Conservation (phyloP, 2,888 invertebrate genomes). For the Drosophila mettleri region DNA sequence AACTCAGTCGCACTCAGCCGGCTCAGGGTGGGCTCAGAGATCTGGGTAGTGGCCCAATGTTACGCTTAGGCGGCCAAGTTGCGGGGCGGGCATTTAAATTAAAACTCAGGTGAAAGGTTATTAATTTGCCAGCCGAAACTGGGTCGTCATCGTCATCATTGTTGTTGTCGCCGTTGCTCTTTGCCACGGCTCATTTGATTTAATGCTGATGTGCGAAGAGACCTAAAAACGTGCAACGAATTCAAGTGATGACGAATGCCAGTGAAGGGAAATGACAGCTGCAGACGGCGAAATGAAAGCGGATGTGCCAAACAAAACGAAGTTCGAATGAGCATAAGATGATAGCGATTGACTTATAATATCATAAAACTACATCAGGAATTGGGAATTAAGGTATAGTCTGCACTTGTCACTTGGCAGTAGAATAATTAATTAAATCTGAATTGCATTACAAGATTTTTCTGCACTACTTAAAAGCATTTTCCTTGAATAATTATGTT, state of each 20-base stretch:
- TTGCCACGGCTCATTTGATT: conserved; percentile 67
- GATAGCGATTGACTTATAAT: background rate
- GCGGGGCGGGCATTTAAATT: conserved; percentile 74
- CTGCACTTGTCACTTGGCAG: background rate
- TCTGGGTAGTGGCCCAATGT: conserved; percentile 30
- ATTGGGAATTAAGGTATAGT: background rate
- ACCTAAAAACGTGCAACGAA: conserved; percentile 18
- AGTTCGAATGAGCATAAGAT: background rate
- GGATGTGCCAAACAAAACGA: conserved; percentile 18
- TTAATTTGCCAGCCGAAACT: conserved; percentile 72
- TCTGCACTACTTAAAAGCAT: too few species aligned
- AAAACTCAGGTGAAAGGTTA: conserved; percentile 80
- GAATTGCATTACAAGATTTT: too few species aligned
- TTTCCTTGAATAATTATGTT: too few species aligned
- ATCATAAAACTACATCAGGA: background rate
- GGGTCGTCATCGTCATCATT: conserved; percentile 49
- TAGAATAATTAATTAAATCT: too few species aligned
- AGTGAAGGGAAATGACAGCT: conserved; percentile 22
- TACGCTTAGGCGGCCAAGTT: conserved; percentile 56
- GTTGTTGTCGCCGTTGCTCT: conserved; percentile 20
- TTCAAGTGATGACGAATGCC: conserved; percentile 50
- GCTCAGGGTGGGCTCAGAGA: conserved; percentile 32
- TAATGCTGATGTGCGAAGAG: conserved; percentile 60
- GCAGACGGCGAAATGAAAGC: conserved; percentile 51
- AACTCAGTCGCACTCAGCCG: background rate